phyloP scores from a whole-genome alignment of 2,797 vertebrate genomes.

The Epinephelus awoara region DNA sequence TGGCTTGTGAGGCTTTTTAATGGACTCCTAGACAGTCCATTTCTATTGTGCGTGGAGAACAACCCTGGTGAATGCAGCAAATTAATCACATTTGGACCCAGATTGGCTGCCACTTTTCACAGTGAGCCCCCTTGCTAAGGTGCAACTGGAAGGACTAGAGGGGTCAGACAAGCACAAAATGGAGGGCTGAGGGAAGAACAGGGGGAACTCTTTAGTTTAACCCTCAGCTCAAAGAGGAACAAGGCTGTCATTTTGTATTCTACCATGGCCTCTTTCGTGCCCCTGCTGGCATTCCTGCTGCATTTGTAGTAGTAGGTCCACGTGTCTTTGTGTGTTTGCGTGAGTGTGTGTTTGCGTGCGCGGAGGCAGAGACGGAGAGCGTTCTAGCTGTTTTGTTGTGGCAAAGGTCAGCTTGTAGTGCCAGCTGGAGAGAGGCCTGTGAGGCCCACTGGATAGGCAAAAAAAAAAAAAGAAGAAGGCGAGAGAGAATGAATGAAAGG shows the following conservation, averaged over 20 bases:
- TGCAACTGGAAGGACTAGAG: slow-evolving; percentile 82
- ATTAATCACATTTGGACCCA: slow-evolving; percentile 93
- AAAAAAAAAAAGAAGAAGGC: slow-evolving; percentile 16
- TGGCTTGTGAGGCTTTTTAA: slow-evolving; percentile 88
- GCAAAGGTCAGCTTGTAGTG: slow-evolving; percentile 89
- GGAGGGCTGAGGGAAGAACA: slow-evolving; percentile 69
- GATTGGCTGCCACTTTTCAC: slow-evolving; percentile 88
- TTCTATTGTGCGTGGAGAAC: slow-evolving; percentile 88
- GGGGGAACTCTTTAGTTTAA: slow-evolving; percentile 84
- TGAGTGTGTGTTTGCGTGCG: slow-evolving; percentile 57
- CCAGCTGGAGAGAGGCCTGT: slow-evolving; percentile 90
- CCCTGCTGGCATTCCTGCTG: slow-evolving; percentile 86
- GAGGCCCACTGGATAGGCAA: slow-evolving; percentile 80
- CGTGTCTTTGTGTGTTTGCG: slow-evolving; percentile 53
- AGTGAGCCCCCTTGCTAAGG: slow-evolving; percentile 86
- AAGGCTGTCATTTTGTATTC: slow-evolving; percentile 87
- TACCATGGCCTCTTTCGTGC: slow-evolving; percentile 57
- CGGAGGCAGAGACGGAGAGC: slow-evolving; percentile 67
- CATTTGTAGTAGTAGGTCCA: slow-evolving; percentile 75
- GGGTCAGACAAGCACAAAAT: slow-evolving; percentile 82
- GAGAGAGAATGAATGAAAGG: slow-evolving; percentile 53
- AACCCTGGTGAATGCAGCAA: slow-evolving; percentile 89
- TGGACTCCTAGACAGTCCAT: slow-evolving; percentile 91
- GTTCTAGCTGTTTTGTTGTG: slow-evolving; percentile 83
- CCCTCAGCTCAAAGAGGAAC: slow-evolving; percentile 87